These are phyloP conservation scores for Temnothorax curvispinosus DNA, from an alignment of 1,140 invertebrate species.

Conservation along the genomic window DNA sequence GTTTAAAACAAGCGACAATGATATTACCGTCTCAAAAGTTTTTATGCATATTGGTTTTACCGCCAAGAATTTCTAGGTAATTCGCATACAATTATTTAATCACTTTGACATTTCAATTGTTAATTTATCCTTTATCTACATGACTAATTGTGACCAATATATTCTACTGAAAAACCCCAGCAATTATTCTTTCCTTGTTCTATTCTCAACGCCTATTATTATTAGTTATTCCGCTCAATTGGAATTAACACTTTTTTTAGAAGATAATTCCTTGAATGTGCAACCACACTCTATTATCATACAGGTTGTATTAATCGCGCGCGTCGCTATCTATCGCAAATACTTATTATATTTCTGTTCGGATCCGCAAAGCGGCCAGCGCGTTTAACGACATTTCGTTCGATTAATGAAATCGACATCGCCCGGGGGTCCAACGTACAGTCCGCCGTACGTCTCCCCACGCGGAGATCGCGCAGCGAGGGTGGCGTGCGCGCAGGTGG, in stretches of 20 bases:
- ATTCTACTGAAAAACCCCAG: conserved; percentile 11
- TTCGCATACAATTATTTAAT: conserved; percentile 8
- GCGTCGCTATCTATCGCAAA: neutral
- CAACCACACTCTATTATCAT: neutral
- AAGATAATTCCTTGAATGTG: neutral
- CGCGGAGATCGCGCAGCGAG: conserved; percentile 70
- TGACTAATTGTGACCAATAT: neutral
- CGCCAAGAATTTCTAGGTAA: neutral
- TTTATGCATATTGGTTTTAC: neutral
- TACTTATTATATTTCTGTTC: neutral
- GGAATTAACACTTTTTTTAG: neutral
- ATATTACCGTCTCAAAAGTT: neutral
- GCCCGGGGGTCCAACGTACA: conserved; percentile 71
- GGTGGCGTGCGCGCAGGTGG: conserved; percentile 76
- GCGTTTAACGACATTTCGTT: conserved; percentile 75
- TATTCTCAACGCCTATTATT: neutral
- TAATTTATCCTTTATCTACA: neutral
- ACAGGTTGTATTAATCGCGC: neutral
- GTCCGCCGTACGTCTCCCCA: conserved; percentile 54
- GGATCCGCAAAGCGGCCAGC: neutral
- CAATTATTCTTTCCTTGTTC: neutral
- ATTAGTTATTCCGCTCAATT: neutral
- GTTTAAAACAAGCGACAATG: neutral
- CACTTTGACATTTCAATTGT: conserved; percentile 9
- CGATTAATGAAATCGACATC: conserved; percentile 80